A percentile compares a stretch with the other conserved stretches of the same genome.
Conservation (phyloP, 23 tunicate species). For the Trididemnum nubilum region DNA sequence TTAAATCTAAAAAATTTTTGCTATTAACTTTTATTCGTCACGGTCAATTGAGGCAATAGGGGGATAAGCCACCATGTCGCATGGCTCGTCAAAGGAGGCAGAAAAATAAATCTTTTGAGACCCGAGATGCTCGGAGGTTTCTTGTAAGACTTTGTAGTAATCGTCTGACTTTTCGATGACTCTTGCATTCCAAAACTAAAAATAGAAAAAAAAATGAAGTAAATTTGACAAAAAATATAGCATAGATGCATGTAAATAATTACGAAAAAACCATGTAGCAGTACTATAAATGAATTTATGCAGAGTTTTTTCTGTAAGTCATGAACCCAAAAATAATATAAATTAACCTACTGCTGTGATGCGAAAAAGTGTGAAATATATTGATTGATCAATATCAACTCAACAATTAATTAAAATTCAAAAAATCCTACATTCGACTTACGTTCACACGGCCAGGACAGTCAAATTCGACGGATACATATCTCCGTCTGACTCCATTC, state of each 20-base stretch:
- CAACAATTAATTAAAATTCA: too few relatives aligned
- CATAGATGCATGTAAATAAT: too few relatives aligned
- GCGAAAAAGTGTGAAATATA: too few relatives aligned
- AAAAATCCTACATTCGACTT: too few relatives aligned
- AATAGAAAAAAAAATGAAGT: background rate
- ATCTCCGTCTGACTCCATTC: conserved; percentile 31
- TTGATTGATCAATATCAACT: too few relatives aligned
- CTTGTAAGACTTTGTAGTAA: conserved; percentile 44
- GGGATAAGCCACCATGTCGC: conserved; percentile 24
- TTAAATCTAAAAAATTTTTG: too few relatives aligned
- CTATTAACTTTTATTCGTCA: conserved; percentile 47
- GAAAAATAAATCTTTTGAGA: conserved; percentile 36
- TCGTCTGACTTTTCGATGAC: conserved; percentile 6
- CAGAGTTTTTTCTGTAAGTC: too few relatives aligned
- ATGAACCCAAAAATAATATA: too few relatives aligned
- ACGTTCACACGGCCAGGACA: conserved; percentile 61
- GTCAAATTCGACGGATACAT: conserved; percentile 41
- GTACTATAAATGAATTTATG: too few relatives aligned
- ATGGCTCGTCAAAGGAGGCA: conserved; percentile 27
- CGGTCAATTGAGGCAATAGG: conserved; percentile 21
- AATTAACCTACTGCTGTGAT: too few relatives aligned
- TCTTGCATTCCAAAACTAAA: conserved; percentile 69
- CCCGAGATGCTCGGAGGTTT: conserved; percentile 11
- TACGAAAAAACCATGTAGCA: background rate
- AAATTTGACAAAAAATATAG: too few relatives aligned